A percentile compares a stretch with the other conserved stretches of the same genome.
Conservation (phyloP, 2,888 invertebrate species). For the Cancer borealis region DNA sequence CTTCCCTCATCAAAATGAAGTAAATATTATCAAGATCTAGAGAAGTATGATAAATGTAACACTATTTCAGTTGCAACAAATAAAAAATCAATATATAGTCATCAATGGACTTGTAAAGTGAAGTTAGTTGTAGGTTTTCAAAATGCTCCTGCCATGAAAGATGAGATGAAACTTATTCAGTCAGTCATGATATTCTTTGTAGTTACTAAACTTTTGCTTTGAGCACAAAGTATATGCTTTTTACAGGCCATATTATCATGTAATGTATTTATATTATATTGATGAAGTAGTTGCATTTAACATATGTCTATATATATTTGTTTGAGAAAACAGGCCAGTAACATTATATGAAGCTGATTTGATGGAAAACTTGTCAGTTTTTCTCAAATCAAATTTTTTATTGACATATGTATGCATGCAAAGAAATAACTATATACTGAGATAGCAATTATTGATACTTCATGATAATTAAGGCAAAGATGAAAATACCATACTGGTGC, state of each 20-base stretch:
- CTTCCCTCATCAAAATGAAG: not conserved
- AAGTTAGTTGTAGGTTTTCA: not conserved
- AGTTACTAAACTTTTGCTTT: not conserved
- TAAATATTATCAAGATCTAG: not conserved
- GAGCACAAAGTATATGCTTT: not conserved
- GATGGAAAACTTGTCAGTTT: not conserved
- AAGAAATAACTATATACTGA: not conserved
- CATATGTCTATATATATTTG: not conserved
- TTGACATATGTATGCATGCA: not conserved
- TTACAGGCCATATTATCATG: slow-evolving; percentile 22
- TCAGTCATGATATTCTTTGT: not conserved
- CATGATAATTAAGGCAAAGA: slow-evolving; percentile 6
- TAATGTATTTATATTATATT: not conserved
- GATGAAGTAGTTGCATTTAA: not conserved
- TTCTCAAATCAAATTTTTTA: slow-evolving; percentile 11
- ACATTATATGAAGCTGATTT: slow-evolving; percentile 11
- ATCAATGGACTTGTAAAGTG: no score
- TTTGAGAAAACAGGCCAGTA: not conserved
- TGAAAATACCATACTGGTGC: slow-evolving; percentile 38
- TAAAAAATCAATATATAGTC: not conserved
- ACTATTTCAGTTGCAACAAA: not conserved
- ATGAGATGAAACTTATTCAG: slow-evolving; percentile 23
- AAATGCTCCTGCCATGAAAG: slow-evolving; percentile 22
- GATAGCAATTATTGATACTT: not conserved
- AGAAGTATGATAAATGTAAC: not conserved